phyloP scores from a whole-genome alignment of 2,113 vertebrate genomes.

The Poecile atricapillus region DNA sequence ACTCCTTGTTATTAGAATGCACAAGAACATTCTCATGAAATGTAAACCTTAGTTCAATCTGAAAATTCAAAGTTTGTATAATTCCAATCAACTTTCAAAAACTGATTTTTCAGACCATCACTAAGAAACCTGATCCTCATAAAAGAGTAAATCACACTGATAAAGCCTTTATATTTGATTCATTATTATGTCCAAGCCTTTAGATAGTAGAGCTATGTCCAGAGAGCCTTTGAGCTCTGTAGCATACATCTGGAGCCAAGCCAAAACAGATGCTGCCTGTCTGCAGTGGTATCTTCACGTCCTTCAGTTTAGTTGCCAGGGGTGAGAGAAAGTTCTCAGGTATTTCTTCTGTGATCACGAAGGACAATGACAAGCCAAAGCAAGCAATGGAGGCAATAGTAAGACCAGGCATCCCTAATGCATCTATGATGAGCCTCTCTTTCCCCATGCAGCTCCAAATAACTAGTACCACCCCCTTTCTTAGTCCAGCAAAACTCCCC shows the following conservation, averaged over 20 bases:
- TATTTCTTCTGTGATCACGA: not conserved
- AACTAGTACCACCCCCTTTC: not conserved
- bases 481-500: not conserved
- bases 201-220: not conserved
- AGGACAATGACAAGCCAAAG: not conserved
- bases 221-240: not conserved
- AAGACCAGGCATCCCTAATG: not conserved
- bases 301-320: not conserved
- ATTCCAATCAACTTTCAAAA: not conserved
- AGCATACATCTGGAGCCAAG: not conserved
- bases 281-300: not conserved
- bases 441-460: not conserved
- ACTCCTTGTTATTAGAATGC: not conserved
- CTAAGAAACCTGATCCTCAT: not conserved
- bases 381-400: not conserved
- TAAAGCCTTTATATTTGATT: not conserved
- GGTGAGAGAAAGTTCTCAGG: not conserved
- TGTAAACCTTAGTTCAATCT: not conserved
- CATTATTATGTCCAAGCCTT: not conserved
- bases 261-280: not conserved
- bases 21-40: not conserved
- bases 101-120: not conserved
- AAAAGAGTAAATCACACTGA: not conserved
- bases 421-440: not conserved
- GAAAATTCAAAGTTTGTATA: not conserved